A percentile compares a stretch with the other conserved stretches of the same genome.
Evolutionary conservation across 1,140 invertebrate genomes (phyloP).

Genomic region (Pentalonia nigronervosa): DNA sequence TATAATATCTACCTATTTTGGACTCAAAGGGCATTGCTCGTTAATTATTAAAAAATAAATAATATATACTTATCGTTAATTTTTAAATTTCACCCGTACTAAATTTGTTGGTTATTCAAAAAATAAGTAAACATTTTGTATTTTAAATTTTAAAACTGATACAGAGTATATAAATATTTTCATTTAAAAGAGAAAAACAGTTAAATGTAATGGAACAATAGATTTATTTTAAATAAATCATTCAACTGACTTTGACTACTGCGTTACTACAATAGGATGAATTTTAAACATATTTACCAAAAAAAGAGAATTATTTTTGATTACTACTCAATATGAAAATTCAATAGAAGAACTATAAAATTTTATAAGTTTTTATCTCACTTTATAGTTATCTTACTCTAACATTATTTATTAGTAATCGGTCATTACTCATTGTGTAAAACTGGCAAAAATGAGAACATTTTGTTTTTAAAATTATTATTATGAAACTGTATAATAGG

Average conservation of each 20-base stretch:
- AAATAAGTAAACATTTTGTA: not conserved
- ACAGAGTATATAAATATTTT: not conserved
- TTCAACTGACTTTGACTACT: not conserved
- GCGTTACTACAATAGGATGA: not conserved
- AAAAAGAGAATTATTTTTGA: not conserved
- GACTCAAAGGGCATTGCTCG: too few relatives aligned
- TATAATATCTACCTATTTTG: too few relatives aligned
- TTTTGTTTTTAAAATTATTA: not conserved
- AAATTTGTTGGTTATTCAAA: not conserved
- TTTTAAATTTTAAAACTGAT: not conserved
- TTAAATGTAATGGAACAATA: not conserved
- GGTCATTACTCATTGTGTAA: not conserved
- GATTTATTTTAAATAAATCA: constrained; percentile 23
- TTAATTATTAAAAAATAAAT: too few relatives aligned
- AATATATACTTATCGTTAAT: not conserved
- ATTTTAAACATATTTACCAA: not conserved
- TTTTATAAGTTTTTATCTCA: not conserved
- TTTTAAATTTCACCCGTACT: not conserved
- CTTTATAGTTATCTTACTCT: too few relatives aligned
- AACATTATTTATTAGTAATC: not conserved
- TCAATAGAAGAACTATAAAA: not conserved
- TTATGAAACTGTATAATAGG: not conserved
- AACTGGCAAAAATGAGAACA: not conserved
- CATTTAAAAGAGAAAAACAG: not conserved
- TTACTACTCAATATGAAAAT: not conserved